phyloP scores from a whole-genome alignment of 2,113 vertebrate species.

The Otolemur garnettii region DNA sequence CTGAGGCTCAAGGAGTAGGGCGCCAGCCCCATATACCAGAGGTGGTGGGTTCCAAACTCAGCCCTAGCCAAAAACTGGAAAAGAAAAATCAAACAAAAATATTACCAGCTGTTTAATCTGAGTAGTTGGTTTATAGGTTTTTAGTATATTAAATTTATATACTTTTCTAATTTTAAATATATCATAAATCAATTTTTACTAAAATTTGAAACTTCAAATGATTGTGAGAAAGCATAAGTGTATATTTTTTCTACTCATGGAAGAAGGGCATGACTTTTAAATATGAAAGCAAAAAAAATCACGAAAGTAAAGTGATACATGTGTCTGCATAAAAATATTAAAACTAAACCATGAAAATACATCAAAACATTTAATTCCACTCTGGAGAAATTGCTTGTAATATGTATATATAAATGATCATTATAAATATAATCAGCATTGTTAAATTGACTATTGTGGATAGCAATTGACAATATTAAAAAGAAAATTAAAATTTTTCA shows the following conservation, averaged over 20 bases:
- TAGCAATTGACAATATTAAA: background rate
- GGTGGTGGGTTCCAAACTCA: too few relatives aligned
- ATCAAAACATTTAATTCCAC: background rate
- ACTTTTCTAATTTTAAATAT: background rate
- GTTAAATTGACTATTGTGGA: background rate
- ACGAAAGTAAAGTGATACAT: background rate
- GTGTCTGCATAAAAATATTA: background rate
- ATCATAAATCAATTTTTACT: background rate
- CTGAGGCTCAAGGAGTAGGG: too few relatives aligned
- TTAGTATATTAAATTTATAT: background rate
- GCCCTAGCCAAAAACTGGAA: too few relatives aligned
- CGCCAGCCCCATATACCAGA: too few relatives aligned
- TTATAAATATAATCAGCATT: background rate
- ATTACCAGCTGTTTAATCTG: background rate
- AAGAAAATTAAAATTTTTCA: constrained; percentile 10
- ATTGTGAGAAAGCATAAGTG: background rate
- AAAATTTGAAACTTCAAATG: background rate
- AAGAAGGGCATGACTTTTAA: background rate
- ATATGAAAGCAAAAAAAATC: constrained; percentile 29
- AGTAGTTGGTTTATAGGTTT: background rate
- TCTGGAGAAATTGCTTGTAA: constrained; percentile 20
- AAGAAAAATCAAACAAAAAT: background rate
- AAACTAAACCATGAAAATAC: background rate
- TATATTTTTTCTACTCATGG: background rate
- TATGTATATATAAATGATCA: background rate